Conservation (phyloP, 2,797 vertebrate species). For the Tympanoctomys barrerae region DNA sequence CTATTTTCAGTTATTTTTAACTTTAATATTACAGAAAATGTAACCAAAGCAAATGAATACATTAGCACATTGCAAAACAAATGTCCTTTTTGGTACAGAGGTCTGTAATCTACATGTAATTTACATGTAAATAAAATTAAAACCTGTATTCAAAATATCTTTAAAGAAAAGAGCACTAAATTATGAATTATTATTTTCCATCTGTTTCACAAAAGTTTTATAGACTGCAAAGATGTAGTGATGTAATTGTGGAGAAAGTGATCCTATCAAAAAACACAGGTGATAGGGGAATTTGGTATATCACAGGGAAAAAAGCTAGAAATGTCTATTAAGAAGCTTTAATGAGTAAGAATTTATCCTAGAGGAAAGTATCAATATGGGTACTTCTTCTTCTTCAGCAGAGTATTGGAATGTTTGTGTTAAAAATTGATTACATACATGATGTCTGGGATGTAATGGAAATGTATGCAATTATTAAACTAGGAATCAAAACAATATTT, state of each 20-base stretch:
- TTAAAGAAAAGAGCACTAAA: neutral
- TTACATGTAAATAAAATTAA: neutral
- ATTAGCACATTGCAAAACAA: conserved; percentile 19
- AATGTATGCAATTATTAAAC: neutral
- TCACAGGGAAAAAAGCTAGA: neutral
- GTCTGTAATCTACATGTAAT: neutral
- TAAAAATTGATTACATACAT: neutral
- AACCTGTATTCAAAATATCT: neutral
- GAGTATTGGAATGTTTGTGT: neutral
- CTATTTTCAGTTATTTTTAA: conserved; percentile 31
- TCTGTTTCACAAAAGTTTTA: neutral
- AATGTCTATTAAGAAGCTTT: neutral
- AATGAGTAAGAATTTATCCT: neutral
- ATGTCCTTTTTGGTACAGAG: neutral
- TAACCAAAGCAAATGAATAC: neutral
- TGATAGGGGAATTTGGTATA: neutral
- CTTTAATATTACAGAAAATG: neutral
- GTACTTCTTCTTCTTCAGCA: neutral
- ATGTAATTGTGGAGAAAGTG: neutral
- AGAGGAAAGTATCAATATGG: neutral
- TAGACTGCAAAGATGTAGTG: neutral
- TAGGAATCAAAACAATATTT: neutral
- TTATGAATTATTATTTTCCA: neutral
- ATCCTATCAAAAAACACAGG: neutral
- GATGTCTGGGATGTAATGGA: neutral